Percentiles rank a stretch among this genome's conserved stretches.
Evolutionary conservation across 2,797 vertebrate species (phyloP).

Genomic region (Bufotes viridis): DNA sequence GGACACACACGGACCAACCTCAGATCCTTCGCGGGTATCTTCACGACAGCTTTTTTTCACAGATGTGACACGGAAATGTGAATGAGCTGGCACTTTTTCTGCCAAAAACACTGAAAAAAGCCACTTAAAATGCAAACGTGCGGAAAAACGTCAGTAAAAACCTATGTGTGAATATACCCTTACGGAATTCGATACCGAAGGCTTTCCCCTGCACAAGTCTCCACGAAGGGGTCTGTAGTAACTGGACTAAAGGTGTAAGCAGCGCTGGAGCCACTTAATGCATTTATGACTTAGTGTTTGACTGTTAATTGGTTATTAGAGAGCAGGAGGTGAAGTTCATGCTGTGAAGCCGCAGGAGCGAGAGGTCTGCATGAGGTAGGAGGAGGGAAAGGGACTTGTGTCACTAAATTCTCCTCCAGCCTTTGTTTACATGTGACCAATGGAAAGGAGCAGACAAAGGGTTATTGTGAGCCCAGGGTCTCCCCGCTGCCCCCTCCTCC

Average conservation of each 20-base stretch:
- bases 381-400: constrained; percentile 24
- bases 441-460: constrained; percentile 40
- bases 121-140: too few relatives aligned
- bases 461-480: constrained; percentile 30
- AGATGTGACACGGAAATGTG: too few relatives aligned
- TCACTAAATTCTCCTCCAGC: constrained; percentile 40
- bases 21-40: too few relatives aligned
- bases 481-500: constrained; percentile 28
- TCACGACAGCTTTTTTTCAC: too few relatives aligned
- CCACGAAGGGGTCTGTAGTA: neutral
- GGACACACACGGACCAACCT: too few relatives aligned
- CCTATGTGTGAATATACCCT: neutral
- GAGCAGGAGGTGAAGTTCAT: constrained; percentile 23
- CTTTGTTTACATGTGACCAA: constrained; percentile 56
- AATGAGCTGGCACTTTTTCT: too few relatives aligned
- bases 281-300: constrained; percentile 53
- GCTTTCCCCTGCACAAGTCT: neutral
- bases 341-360: constrained; percentile 32
- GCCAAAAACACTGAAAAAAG: too few relatives aligned
- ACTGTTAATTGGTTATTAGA: constrained; percentile 58
- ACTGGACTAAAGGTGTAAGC: constrained; percentile 9
- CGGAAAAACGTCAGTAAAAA: too few relatives aligned
- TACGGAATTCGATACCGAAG: neutral
- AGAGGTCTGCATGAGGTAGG: constrained; percentile 12
- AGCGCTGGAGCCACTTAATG: constrained; percentile 40